Percentiles rank a stretch among this genome's conserved stretches.
Evolutionary conservation across 2,113 vertebrate genomes (phyloP).

Genomic region (Malurus cyaneus): DNA sequence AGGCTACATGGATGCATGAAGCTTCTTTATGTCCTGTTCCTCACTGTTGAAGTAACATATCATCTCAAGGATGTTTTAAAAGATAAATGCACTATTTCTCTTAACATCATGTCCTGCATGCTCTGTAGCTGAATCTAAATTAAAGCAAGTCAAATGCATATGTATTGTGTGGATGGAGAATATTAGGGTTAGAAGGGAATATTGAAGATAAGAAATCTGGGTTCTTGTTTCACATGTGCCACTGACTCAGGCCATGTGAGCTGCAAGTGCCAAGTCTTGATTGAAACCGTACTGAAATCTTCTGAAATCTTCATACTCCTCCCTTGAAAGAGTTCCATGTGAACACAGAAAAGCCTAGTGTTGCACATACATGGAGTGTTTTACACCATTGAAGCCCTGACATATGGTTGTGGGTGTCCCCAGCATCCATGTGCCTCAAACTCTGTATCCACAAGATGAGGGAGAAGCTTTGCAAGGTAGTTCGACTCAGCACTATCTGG

Average conservation of each 20-base stretch:
- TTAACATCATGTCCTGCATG: neutral
- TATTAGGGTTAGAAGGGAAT: neutral
- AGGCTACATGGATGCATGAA: neutral
- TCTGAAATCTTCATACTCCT: neutral
- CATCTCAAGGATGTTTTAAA: neutral
- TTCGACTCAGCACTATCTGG: neutral
- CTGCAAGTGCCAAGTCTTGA: neutral
- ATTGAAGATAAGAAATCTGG: neutral
- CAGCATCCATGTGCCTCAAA: neutral
- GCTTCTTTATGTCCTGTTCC: neutral
- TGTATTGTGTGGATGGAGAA: neutral
- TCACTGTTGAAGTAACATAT: neutral
- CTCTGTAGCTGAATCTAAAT: neutral
- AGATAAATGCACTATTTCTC: neutral
- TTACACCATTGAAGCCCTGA: neutral
- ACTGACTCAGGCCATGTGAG: neutral
- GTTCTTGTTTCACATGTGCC: neutral
- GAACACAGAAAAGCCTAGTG: neutral
- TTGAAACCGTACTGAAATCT: neutral
- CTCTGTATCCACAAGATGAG: neutral
- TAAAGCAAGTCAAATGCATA: neutral
- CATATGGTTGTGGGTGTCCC: conserved; percentile 20
- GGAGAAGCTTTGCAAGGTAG: neutral
- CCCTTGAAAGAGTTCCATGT: neutral
- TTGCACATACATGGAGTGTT: neutral